Evolutionary conservation across 2,797 vertebrate genomes (phyloP), one percentile per base, ranked within the genome.

Genomic region (Anguilla obscura): DNA sequence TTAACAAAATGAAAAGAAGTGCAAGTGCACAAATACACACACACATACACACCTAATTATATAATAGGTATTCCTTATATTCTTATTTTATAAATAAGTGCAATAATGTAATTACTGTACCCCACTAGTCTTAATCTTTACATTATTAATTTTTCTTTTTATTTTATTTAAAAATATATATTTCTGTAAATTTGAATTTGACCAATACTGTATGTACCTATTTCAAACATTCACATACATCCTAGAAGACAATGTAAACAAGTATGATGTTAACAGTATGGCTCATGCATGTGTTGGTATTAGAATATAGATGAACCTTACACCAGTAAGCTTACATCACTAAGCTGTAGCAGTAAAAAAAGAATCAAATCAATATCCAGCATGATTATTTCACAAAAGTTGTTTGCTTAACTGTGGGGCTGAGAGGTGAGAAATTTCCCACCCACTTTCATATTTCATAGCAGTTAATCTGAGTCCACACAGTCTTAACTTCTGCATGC

Each of bases 121-220:
- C 40, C 40, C 40, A 5, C 40, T 45, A 45, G 40, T 45, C 0
- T 89, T 40, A 40, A 9, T 21, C 89, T 87, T 52, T 87, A 40
- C 18, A 74, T 48, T 88, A 71, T 45, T 76, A 79, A 27, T 80
- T 87, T 82, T 69, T 80, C 79, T 83, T 90, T n/a, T 90, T n/a
- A 74, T 92, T 92, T 90, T 85, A 54, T 92, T 89, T 92, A 92
- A 93, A 87, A 89, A 90, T 90, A 87, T 88, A 92, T 45, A 45
- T 45, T 45, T 45, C 40, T 45, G 2, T 45, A 45, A 45, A 45
- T 45, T 45, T 45, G 94, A 91, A 89, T 63, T 89, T 0, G 9
- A 52, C 88, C 90, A 94, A 94, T 95, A 45, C 40, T 45, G 40
- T 45, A 95, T 85, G 94, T 93, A 92, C 89, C 86, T 21, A 87